These are phyloP conservation scores for Thamnaconus septentrionalis DNA, from an alignment of 2,113 vertebrate species.

Conservation along the genomic window DNA sequence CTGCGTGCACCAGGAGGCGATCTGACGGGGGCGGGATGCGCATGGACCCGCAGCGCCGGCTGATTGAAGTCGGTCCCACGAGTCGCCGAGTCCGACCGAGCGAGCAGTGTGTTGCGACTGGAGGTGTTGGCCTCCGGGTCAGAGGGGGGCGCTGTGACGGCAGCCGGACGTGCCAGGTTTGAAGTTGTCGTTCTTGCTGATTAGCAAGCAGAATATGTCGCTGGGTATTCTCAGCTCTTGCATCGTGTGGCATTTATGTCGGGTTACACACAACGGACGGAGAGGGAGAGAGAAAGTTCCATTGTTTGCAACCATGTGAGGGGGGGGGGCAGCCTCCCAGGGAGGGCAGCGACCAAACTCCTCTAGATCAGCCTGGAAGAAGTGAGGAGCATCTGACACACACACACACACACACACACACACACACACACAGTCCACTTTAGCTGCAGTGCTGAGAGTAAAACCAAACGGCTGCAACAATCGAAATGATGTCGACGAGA, in stretches of 20 bases:
- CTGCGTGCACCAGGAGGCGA: slow-evolving; percentile 62
- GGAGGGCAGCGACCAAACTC: no score
- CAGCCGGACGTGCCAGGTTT: no score
- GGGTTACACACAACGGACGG: no score
- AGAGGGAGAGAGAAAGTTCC: no score
- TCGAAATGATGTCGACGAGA: slow-evolving; percentile 42
- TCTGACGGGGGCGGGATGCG: slow-evolving; percentile 57
- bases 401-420: not conserved
- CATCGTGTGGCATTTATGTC: no score
- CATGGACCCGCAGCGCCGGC: slow-evolving; percentile 62
- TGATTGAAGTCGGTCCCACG: slow-evolving; percentile 69
- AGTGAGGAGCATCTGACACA: not conserved
- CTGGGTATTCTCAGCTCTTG: no score
- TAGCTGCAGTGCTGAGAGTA: not conserved
- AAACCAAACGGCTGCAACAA: slow-evolving; percentile 26
- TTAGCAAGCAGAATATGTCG: no score
- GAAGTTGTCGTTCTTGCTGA: no score
- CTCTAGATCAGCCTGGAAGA: not conserved
- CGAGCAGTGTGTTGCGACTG: not conserved
- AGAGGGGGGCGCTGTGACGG: no score
- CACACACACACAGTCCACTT: slow-evolving; percentile 30
- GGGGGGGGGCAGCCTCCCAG: no score
- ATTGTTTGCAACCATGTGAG: no score
- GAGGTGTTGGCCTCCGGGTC: no score
- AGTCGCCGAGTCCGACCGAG: slow-evolving; percentile 15